Conservation (phyloP, 2,797 vertebrate genomes). For the Cirrhinus mrigala region DNA sequence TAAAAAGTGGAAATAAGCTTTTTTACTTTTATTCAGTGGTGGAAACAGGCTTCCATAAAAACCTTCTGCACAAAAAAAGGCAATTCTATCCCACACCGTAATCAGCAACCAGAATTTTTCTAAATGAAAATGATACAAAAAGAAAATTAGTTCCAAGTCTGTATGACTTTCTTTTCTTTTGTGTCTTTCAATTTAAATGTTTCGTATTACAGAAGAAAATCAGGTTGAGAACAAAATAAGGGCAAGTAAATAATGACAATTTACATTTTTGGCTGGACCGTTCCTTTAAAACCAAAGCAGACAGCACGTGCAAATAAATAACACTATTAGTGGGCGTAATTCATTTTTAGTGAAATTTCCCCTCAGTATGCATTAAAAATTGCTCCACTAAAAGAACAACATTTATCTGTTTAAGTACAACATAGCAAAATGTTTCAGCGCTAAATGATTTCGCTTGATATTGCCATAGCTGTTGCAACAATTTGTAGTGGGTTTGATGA, state of each 20-base stretch:
- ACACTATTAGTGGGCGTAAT: not conserved
- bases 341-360: not conserved
- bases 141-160: not conserved
- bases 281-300: not conserved
- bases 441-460: conserved; percentile 4
- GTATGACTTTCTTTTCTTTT: not conserved
- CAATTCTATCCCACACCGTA: not conserved
- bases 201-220: not conserved
- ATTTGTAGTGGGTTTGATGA: not conserved
- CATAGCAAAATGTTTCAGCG: not conserved
- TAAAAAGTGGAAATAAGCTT: too few relatives aligned
- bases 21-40: too few relatives aligned
- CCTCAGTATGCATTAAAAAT: not conserved
- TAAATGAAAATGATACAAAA: not conserved
- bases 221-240: not conserved
- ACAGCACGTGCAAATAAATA: not conserved
- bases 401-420: conserved; percentile 6
- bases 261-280: too few relatives aligned
- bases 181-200: not conserved
- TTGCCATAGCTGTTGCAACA: not conserved
- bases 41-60: too few relatives aligned
- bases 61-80: not conserved
- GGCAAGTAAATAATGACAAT: too few relatives aligned
- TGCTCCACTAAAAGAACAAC: not conserved
- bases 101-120: not conserved